phyloP scores from a whole-genome alignment of 2,888 invertebrate genomes.

The Lathronympha strigana region DNA sequence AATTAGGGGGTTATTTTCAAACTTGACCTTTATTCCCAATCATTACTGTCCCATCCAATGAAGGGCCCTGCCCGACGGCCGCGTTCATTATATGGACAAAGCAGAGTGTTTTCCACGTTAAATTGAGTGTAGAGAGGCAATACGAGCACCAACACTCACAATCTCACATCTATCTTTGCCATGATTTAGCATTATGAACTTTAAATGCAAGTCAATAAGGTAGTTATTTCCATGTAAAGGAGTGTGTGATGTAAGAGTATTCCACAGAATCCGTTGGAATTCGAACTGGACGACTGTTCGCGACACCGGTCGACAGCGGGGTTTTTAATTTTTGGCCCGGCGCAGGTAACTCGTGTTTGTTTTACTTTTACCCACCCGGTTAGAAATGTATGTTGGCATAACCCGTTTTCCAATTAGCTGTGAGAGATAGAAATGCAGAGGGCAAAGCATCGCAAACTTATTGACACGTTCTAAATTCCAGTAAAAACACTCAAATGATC shows the following conservation, averaged over 20 bases:
- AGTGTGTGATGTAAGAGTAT: neutral
- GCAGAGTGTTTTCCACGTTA: slow-evolving; percentile 79
- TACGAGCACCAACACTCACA: neutral
- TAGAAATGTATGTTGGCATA: slow-evolving; percentile 46
- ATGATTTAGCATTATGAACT: neutral
- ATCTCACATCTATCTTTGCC: neutral
- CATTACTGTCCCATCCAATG: slow-evolving; percentile 44
- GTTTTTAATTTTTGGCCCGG: slow-evolving; percentile 77
- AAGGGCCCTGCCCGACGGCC: slow-evolving; percentile 54
- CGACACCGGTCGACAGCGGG: slow-evolving; percentile 71
- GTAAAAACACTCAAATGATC: no score
- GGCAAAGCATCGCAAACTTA: no score
- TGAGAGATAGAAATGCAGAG: slow-evolving; percentile 40
- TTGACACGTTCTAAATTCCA: no score
- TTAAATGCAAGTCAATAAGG: neutral
- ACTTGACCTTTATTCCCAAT: slow-evolving; percentile 35
- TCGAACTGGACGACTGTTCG: slow-evolving; percentile 69
- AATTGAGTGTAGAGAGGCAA: slow-evolving; percentile 80
- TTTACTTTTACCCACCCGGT: slow-evolving; percentile 44
- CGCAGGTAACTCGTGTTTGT: slow-evolving; percentile 55
- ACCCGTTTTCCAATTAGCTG: slow-evolving; percentile 59
- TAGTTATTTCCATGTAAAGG: neutral
- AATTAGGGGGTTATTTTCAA: slow-evolving; percentile 10
- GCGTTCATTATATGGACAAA: slow-evolving; percentile 78
- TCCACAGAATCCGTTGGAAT: slow-evolving; percentile 48